Percentiles rank a stretch among this genome's conserved stretches.
Conservation (phyloP, 2,113 vertebrate species). For the Mohoua ochrocephala region DNA sequence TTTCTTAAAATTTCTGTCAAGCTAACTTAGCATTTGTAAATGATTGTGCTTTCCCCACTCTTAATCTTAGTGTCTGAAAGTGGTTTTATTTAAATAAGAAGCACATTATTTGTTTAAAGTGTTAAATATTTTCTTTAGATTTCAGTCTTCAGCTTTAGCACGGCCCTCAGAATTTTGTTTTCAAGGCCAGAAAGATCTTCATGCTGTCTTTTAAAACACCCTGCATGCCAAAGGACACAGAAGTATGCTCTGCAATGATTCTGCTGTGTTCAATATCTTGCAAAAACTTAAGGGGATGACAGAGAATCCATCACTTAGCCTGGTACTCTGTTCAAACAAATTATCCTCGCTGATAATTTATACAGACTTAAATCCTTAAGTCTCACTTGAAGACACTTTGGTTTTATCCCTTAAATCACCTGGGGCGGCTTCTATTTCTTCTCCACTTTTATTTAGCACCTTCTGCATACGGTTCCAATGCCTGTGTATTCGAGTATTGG, state of each 20-base stretch:
- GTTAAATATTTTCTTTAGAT: neutral
- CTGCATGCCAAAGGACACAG: neutral
- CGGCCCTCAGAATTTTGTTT: neutral
- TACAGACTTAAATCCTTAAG: neutral
- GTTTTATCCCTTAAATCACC: neutral
- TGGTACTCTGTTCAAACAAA: neutral
- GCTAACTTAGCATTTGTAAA: neutral
- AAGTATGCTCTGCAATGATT: neutral
- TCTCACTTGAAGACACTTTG: neutral
- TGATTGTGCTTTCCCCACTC: neutral
- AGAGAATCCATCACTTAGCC: neutral
- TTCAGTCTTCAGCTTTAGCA: neutral
- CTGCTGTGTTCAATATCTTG: neutral
- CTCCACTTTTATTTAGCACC: neutral
- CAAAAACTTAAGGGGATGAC: neutral
- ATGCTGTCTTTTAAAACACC: neutral
- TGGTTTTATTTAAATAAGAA: neutral
- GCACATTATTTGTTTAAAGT: neutral
- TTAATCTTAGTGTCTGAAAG: neutral
- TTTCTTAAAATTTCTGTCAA: neutral
- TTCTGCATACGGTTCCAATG: neutral
- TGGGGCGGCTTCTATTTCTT: neutral
- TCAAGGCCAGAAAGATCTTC: neutral
- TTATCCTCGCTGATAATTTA: neutral
- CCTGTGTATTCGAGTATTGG: neutral